Percentiles rank a stretch among this genome's conserved stretches.
These are phyloP conservation scores for Rana temporaria DNA, from an alignment of 2,113 vertebrate species.

Conservation along the genomic window DNA sequence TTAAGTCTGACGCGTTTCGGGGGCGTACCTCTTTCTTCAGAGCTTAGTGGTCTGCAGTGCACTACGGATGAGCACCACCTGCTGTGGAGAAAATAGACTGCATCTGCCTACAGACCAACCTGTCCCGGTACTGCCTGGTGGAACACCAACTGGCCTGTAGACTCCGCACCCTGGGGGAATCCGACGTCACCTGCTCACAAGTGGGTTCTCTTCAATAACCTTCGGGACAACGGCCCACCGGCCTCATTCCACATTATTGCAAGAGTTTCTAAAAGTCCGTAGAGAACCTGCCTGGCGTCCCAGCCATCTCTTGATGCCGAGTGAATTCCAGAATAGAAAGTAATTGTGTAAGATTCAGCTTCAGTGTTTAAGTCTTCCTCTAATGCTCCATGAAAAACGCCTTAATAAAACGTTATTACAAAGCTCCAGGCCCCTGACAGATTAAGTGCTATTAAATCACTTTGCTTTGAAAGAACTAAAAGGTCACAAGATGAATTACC, in stretches of 20 bases:
- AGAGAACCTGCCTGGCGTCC: background rate
- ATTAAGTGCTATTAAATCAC: constrained; percentile 85
- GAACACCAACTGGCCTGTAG: no score
- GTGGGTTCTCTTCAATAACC: no score
- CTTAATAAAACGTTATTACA: constrained; percentile 82
- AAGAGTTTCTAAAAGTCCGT: background rate
- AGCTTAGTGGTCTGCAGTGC: no score
- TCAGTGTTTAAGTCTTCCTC: constrained; percentile 73
- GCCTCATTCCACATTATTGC: background rate
- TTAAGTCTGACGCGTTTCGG: no score
- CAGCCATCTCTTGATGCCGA: background rate
- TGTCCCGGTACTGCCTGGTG: no score
- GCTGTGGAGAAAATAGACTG: no score
- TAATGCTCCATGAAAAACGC: constrained; percentile 76
- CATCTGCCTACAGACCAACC: no score
- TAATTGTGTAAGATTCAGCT: constrained; percentile 59
- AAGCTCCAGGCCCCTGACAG: constrained; percentile 80
- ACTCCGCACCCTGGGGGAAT: no score
- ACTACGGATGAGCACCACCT: no score
- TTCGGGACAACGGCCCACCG: background rate
- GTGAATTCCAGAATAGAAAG: constrained; percentile 15
- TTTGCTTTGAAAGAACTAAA: constrained; percentile 76
- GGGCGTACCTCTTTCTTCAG: no score
- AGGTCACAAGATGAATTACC: constrained; percentile 83
- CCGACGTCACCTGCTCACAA: no score